These are phyloP conservation scores for Drosophila ananassae DNA, from an alignment of 1,140 invertebrate genomes.

Conservation along the genomic window DNA sequence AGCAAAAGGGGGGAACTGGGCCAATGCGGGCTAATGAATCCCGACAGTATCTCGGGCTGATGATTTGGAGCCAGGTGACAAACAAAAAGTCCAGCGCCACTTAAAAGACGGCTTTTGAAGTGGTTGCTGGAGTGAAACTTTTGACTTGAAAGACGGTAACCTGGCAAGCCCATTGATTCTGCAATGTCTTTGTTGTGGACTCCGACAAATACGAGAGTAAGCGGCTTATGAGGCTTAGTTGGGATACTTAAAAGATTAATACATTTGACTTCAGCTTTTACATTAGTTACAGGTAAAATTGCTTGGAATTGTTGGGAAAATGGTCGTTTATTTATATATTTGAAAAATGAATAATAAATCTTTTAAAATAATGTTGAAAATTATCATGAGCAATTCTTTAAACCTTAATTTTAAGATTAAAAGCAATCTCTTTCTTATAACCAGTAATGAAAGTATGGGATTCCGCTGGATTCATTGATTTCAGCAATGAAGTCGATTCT, in stretches of 20 bases:
- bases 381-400: too few relatives aligned
- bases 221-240: slow-evolving; percentile 54
- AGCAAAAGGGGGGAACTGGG: slow-evolving; percentile 9
- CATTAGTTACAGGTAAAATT: background rate
- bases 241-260: slow-evolving; percentile 53
- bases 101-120: slow-evolving; percentile 74
- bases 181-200: slow-evolving; percentile 63
- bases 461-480: too few relatives aligned
- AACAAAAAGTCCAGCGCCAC: slow-evolving; percentile 54
- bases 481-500: slow-evolving; percentile 42
- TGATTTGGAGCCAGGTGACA: slow-evolving; percentile 62
- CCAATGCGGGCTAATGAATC: slow-evolving; percentile 64
- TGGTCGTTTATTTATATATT: too few relatives aligned
- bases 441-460: too few relatives aligned
- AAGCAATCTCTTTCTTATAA: too few relatives aligned
- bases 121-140: slow-evolving; percentile 62
- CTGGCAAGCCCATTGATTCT: slow-evolving; percentile 71
- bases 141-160: slow-evolving; percentile 24
- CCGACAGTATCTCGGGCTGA: slow-evolving; percentile 4
- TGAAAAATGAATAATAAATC: too few relatives aligned
- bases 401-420: too few relatives aligned
- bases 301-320: background rate
- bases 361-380: too few relatives aligned
- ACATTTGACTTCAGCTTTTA: slow-evolving; percentile 45
- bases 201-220: slow-evolving; percentile 50